These are phyloP conservation scores for Leucophenga maculata DNA, from an alignment of 2,888 invertebrate species.

Conservation along the genomic window DNA sequence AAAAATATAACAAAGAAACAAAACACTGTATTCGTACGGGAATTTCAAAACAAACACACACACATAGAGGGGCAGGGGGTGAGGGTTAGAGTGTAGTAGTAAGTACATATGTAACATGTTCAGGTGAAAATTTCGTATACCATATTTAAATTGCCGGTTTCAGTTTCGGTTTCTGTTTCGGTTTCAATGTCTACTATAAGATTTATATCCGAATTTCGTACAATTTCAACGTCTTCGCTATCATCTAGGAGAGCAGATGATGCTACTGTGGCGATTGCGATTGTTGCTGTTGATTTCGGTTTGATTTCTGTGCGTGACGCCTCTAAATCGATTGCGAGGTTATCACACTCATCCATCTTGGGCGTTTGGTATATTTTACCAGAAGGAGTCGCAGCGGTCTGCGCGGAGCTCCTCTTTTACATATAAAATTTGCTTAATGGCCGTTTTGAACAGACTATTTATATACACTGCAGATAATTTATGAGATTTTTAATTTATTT, in stretches of 20 bases:
- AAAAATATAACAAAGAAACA: not conserved
- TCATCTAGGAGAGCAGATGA: constrained; percentile 42
- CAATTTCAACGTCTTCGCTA: constrained; percentile 46
- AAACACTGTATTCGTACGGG: not conserved
- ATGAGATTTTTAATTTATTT: not conserved
- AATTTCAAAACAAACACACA: not conserved
- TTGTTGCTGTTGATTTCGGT: constrained; percentile 49
- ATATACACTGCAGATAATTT: not conserved
- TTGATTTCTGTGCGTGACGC: constrained; percentile 44
- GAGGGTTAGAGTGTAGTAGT: too few relatives aligned
- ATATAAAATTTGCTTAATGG: constrained; percentile 44
- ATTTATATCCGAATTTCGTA: constrained; percentile 32
- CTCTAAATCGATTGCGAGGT: constrained; percentile 71
- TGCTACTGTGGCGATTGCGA: not conserved
- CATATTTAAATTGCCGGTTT: not conserved
- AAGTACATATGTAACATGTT: too few relatives aligned
- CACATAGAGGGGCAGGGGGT: not conserved
- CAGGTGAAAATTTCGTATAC: not conserved
- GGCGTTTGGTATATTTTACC: constrained; percentile 40
- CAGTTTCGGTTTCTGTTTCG: constrained; percentile 33
- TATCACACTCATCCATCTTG: constrained; percentile 74
- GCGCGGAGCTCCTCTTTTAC: constrained; percentile 55
- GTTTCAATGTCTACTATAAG: constrained; percentile 21
- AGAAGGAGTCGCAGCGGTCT: constrained; percentile 56
- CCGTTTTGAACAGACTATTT: constrained; percentile 39